Evolutionary conservation across 2,888 invertebrate species (phyloP).

Genomic region (Lepidochitona cinerea): DNA sequence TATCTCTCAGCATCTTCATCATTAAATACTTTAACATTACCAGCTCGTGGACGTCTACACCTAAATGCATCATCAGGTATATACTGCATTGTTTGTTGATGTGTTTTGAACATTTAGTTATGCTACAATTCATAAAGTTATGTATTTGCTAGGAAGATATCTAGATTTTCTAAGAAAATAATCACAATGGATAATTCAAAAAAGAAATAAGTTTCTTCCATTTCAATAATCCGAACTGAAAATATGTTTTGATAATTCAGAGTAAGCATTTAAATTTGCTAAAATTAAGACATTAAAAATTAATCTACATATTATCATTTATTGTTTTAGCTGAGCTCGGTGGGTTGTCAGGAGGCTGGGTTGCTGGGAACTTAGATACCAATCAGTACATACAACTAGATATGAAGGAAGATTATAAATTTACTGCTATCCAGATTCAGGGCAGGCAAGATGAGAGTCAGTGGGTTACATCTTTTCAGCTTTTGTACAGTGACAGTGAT

Average conservation of each 20-base stretch:
- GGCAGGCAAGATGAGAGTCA: conserved; percentile 46
- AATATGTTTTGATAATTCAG: too few species aligned
- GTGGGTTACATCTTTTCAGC: conserved; percentile 48
- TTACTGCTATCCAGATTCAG: conserved; percentile 53
- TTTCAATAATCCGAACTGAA: too few species aligned
- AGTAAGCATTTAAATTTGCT: too few species aligned
- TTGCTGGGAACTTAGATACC: conserved; percentile 43
- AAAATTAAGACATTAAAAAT: too few species aligned
- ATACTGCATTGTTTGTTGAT: background rate
- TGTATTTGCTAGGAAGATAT: too few species aligned
- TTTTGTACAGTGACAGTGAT: conserved; percentile 37
- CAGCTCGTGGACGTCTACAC: background rate
- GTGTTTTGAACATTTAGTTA: too few species aligned
- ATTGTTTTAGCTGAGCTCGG: conserved; percentile 34
- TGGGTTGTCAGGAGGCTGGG: conserved; percentile 61
- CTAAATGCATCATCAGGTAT: background rate
- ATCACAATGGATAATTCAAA: too few species aligned
- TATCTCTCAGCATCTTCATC: conserved; percentile 43
- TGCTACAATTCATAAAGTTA: too few species aligned
- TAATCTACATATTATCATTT: too few species aligned
- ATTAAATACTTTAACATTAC: background rate
- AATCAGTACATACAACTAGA: conserved; percentile 54
- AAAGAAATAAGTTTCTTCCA: too few species aligned
- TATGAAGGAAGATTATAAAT: conserved; percentile 38
- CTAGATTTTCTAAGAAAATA: too few species aligned